A percentile compares a stretch with the other conserved stretches of the same genome.
Evolutionary conservation across 2,888 invertebrate genomes (phyloP).

Genomic region (Cepaea hortensis): DNA sequence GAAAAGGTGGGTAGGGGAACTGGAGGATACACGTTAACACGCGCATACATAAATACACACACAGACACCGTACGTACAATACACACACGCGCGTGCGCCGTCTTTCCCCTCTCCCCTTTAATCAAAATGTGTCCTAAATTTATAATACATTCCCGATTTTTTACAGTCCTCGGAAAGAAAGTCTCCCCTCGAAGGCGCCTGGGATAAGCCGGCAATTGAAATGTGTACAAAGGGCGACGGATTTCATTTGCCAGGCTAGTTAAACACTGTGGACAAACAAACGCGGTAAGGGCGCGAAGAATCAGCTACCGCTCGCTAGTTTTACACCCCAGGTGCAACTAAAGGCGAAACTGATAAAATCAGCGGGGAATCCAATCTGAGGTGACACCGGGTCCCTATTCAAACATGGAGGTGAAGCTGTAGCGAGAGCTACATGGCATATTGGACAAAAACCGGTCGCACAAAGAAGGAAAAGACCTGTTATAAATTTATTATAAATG

Average conservation of each 20-base stretch:
- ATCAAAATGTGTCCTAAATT: not conserved
- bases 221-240: conserved; percentile 28
- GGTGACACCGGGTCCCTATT: conserved; percentile 20
- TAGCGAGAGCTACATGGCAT: conserved; percentile 12
- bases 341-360: conserved; percentile 29
- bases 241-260: conserved; percentile 16
- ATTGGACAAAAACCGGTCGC: not conserved
- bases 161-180: not conserved
- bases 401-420: not conserved
- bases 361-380: conserved; percentile 17
- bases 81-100: no score
- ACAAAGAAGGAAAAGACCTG: not conserved
- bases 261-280: conserved; percentile 35
- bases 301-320: conserved; percentile 11
- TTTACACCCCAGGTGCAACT: conserved; percentile 28
- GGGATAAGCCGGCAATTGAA: conserved; percentile 15
- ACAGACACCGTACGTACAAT: no score
- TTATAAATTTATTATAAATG: conserved; percentile 13
- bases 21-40: no score
- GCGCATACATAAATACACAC: no score
- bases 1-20: no score
- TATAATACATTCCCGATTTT: not conserved
- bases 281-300: conserved; percentile 30
- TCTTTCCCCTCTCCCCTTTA: not conserved
- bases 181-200: conserved; percentile 27